These are phyloP conservation scores for Dasysyrphus tricinctus DNA, from an alignment of 2,888 invertebrate genomes.

Conservation along the genomic window DNA sequence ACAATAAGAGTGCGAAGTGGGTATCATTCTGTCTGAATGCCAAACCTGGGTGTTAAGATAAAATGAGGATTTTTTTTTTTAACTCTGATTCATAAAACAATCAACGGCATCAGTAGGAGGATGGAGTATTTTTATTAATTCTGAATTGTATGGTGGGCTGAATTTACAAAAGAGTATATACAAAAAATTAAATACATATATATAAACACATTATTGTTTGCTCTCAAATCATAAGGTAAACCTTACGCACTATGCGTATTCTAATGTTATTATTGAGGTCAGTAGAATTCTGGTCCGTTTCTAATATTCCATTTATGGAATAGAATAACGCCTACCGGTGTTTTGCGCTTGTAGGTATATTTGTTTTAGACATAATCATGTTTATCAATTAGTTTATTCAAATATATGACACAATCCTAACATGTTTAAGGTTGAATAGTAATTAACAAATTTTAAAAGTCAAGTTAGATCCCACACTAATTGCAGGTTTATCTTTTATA, in stretches of 20 bases:
- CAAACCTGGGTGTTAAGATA: constrained; percentile 40
- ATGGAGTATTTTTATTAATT: constrained; percentile 30
- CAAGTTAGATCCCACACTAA: constrained; percentile 51
- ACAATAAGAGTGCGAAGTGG: not conserved
- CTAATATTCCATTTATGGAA: constrained; percentile 41
- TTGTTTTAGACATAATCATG: constrained; percentile 7
- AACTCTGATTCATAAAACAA: constrained; percentile 33
- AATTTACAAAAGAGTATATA: not conserved
- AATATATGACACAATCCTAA: constrained; percentile 17
- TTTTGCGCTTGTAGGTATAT: not conserved
- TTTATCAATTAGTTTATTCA: constrained; percentile 36
- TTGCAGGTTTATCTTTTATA: not conserved
- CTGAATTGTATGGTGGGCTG: constrained; percentile 13
- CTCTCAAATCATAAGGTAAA: not conserved
- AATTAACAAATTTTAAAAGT: constrained; percentile 14
- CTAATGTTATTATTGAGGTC: constrained; percentile 47
- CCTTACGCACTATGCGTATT: constrained; percentile 22
- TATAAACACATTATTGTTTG: not conserved
- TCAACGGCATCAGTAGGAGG: constrained; percentile 50
- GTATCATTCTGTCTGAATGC: constrained; percentile 45
- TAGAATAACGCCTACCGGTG: constrained; percentile 41
- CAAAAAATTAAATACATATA: not conserved
- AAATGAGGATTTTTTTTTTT: constrained; percentile 2
- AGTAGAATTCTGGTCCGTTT: constrained; percentile 52
- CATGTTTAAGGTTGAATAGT: constrained; percentile 9